A percentile compares a stretch with the other conserved stretches of the same genome.
Conservation (phyloP, 2,888 invertebrate species). For the Chalcis sispes region DNA sequence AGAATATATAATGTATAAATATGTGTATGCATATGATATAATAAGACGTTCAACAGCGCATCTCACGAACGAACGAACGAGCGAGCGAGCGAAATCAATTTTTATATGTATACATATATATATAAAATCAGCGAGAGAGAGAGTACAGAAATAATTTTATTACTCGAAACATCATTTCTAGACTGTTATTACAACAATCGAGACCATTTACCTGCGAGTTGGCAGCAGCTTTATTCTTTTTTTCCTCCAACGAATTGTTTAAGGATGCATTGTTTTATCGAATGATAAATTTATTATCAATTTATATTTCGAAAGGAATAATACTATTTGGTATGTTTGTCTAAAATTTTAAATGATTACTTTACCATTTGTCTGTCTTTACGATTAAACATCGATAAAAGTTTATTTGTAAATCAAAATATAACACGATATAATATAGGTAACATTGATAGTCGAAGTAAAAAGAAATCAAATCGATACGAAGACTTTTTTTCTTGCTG, state of each 20-base stretch:
- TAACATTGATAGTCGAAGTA: slow-evolving; percentile 12
- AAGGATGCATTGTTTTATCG: neutral
- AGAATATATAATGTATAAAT: too few species aligned
- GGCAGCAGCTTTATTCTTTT: slow-evolving; percentile 15
- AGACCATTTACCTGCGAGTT: slow-evolving; percentile 54
- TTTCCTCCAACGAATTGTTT: neutral
- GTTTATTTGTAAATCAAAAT: slow-evolving; percentile 9
- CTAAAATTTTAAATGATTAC: too few species aligned
- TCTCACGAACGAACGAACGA: slow-evolving; percentile 56
- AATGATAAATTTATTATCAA: slow-evolving; percentile 23
- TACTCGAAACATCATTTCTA: slow-evolving; percentile 48
- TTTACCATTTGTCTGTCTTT: too few species aligned
- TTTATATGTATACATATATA: slow-evolving; percentile 38
- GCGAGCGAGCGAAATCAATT: slow-evolving; percentile 42
- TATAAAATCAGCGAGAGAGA: slow-evolving; percentile 52
- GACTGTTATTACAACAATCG: slow-evolving; percentile 32
- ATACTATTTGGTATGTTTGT: neutral
- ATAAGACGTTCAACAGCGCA: slow-evolving; percentile 58
- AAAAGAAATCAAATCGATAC: slow-evolving; percentile 14
- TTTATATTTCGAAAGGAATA: neutral
- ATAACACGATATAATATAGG: slow-evolving; percentile 25
- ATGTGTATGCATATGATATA: slow-evolving; percentile 48
- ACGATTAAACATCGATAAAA: too few species aligned
- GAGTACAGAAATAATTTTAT: slow-evolving; percentile 45
- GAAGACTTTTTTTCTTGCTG: slow-evolving; percentile 15